Evolutionary conservation across 2,797 vertebrate genomes (phyloP).

Genomic region (Artibeus jamaicensis): DNA sequence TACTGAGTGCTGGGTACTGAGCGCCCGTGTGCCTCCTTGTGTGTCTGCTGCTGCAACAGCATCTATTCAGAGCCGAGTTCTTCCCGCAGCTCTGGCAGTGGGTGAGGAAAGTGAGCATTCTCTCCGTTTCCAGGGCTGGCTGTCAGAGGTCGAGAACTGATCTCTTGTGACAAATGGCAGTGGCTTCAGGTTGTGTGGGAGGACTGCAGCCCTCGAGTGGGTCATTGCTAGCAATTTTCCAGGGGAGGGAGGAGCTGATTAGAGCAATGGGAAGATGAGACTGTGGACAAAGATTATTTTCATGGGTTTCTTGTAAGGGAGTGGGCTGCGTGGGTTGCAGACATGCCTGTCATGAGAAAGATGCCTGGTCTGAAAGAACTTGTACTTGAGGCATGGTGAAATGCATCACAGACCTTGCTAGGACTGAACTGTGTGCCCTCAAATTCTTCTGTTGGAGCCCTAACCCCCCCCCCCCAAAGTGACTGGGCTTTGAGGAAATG

Average conservation of each 20-base stretch:
- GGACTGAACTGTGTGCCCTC: neutral
- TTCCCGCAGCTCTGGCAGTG: constrained; percentile 46
- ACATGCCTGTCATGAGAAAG: neutral
- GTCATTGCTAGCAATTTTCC: constrained; percentile 3
- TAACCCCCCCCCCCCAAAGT: neutral
- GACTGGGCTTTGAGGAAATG: neutral
- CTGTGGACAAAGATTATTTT: constrained; percentile 29
- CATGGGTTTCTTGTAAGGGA: constrained; percentile 48
- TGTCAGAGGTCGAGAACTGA: constrained; percentile 55
- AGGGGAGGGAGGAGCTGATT: neutral
- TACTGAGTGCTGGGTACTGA: neutral
- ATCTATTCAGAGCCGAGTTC: constrained; percentile 70
- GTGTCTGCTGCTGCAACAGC: constrained; percentile 50
- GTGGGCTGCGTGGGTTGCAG: constrained; percentile 22
- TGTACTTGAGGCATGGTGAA: neutral
- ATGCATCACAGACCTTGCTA: neutral
- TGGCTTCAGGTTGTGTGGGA: constrained; percentile 63
- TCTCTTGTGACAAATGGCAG: constrained; percentile 54
- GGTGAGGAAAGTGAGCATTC: constrained; percentile 68
- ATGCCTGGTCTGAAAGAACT: neutral
- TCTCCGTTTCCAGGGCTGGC: constrained; percentile 54
- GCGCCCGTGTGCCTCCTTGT: constrained; percentile 33
- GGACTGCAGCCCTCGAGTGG: neutral
- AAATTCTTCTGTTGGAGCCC: neutral
- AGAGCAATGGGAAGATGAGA: neutral